Percentiles rank a stretch among this genome's conserved stretches.
Conservation (phyloP, 2,888 invertebrate species). For the Polydrusus cervinus region DNA sequence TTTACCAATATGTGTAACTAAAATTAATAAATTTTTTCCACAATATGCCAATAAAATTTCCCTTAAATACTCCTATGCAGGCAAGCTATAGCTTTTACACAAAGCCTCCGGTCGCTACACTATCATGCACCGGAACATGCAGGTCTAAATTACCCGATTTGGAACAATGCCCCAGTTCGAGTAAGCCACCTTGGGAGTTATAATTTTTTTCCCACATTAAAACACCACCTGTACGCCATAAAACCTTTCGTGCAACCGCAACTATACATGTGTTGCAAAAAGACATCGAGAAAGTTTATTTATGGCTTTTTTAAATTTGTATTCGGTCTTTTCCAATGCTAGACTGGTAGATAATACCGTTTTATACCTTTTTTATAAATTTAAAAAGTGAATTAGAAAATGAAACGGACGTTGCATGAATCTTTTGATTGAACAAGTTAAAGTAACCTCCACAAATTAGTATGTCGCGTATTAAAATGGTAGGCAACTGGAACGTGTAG, state of each 20-base stretch:
- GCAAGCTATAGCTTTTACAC: not conserved
- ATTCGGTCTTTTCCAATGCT: not conserved
- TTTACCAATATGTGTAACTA: not conserved
- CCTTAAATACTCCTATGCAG: not conserved
- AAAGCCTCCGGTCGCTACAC: conserved; percentile 7
- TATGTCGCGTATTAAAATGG: too few relatives aligned
- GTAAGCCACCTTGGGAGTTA: conserved; percentile 50
- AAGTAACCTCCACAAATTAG: too few relatives aligned
- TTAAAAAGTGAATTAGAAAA: too few relatives aligned
- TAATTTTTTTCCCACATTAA: conserved; percentile 48
- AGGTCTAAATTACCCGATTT: conserved; percentile 48
- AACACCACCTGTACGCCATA: conserved; percentile 46
- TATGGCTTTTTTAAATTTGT: conserved; percentile 39
- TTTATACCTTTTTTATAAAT: too few relatives aligned
- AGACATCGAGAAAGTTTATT: conserved; percentile 35
- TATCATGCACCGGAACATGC: conserved; percentile 46
- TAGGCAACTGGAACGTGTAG: too few relatives aligned
- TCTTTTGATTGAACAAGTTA: too few relatives aligned
- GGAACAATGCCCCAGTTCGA: conserved; percentile 50
- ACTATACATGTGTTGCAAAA: conserved; percentile 37
- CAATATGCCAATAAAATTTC: not conserved
- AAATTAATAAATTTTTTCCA: not conserved
- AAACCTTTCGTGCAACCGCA: conserved; percentile 47
- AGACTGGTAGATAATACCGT: not conserved
- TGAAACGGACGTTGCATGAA: too few relatives aligned